These are phyloP conservation scores for Coecobrya sp. DNA, from an alignment of 2,888 invertebrate genomes.

Conservation along the genomic window DNA sequence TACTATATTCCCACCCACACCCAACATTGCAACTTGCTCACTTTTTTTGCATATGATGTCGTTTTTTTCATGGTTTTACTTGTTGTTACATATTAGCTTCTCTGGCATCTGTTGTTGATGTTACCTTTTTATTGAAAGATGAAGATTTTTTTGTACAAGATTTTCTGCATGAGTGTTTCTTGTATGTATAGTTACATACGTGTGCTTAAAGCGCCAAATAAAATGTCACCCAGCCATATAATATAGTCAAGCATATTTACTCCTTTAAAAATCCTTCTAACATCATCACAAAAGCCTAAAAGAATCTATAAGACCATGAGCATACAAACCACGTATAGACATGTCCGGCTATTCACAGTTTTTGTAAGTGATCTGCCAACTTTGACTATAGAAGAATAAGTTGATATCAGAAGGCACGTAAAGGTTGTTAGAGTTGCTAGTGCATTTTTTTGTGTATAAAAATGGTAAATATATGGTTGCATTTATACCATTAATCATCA, in stretches of 20 bases:
- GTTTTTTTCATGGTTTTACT: conserved; percentile 17
- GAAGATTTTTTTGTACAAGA: neutral
- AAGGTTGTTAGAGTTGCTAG: neutral
- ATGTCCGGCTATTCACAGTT: neutral
- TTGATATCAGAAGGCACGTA: too few species aligned
- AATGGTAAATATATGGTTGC: conserved; percentile 23
- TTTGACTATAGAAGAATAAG: too few species aligned
- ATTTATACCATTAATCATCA: conserved; percentile 49
- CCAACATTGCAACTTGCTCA: too few species aligned
- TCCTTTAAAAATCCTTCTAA: neutral
- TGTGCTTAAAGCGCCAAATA: neutral
- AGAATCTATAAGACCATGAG: neutral
- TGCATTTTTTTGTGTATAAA: neutral
- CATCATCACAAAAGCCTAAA: neutral
- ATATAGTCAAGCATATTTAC: neutral
- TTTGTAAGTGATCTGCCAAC: too few species aligned
- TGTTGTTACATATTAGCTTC: neutral
- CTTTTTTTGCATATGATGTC: neutral
- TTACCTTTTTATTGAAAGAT: neutral
- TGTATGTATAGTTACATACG: neutral
- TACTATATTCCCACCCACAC: neutral
- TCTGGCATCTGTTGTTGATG: neutral
- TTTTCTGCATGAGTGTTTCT: neutral
- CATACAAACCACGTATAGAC: neutral
- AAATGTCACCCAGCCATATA: neutral